Percentiles rank a stretch among this genome's conserved stretches.
phyloP scores from a whole-genome alignment of 2,113 vertebrate species.

The Hemichromis elongatus region DNA sequence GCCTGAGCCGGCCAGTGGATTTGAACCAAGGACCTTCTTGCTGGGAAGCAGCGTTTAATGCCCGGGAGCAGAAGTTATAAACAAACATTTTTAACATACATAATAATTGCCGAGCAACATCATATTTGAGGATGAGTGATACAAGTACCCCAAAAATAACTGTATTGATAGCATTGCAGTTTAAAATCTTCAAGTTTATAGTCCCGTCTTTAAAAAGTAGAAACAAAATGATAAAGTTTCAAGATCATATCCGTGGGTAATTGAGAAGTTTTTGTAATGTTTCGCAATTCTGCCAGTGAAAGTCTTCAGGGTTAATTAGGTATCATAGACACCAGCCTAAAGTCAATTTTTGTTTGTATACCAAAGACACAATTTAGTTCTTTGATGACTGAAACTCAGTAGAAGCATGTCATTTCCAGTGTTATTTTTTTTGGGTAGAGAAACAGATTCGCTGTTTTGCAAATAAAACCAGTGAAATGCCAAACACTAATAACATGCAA shows the following conservation, averaged over 20 bases:
- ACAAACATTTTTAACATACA: background rate
- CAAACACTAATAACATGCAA: conserved; percentile 32
- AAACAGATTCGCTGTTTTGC: conserved; percentile 15
- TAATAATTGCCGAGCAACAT: background rate
- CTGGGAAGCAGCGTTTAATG: background rate
- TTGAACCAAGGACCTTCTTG: background rate
- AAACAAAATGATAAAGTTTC: background rate
- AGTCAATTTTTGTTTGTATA: conserved; percentile 3
- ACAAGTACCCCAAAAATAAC: background rate
- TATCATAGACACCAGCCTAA: background rate
- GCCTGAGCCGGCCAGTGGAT: background rate
- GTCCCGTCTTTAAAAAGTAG: background rate
- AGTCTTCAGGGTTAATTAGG: conserved; percentile 13
- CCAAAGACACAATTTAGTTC: background rate
- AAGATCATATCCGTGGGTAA: background rate
- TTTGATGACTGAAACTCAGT: conserved; percentile 20
- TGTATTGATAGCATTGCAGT: background rate
- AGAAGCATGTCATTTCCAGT: background rate
- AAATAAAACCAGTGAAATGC: conserved; percentile 20
- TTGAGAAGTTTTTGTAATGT: background rate
- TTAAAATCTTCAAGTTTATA: background rate
- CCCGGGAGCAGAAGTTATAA: background rate
- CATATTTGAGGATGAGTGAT: background rate
- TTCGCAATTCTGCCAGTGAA: background rate
- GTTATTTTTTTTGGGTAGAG: conserved; percentile 10